Evolutionary conservation across 1,140 invertebrate genomes (phyloP).

Genomic region (Melitaea cinxia): DNA sequence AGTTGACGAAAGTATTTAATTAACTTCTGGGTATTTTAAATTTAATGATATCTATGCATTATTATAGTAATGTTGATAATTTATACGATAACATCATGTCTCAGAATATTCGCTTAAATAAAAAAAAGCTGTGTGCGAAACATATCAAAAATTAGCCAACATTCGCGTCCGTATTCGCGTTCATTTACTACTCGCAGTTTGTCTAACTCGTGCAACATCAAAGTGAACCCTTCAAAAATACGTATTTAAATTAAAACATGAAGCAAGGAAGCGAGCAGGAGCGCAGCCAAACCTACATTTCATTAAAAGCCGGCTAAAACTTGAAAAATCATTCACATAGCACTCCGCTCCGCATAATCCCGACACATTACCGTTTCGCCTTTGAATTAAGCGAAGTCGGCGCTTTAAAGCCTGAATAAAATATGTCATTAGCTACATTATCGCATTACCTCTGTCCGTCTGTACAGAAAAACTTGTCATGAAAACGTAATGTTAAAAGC

Average conservation of each 20-base stretch:
- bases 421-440: conserved; percentile 72
- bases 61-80: too few relatives aligned
- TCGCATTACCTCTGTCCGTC: conserved; percentile 54
- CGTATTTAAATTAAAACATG: conserved; percentile 41
- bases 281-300: conserved; percentile 42
- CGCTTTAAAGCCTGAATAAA: conserved; percentile 65
- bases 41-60: too few relatives aligned
- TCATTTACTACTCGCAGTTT: conserved; percentile 32
- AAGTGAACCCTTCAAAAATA: conserved; percentile 42
- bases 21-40: too few relatives aligned
- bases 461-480: conserved; percentile 63
- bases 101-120: not conserved
- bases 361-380: conserved; percentile 50
- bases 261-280: conserved; percentile 33
- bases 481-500: conserved; percentile 72
- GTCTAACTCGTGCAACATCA: conserved; percentile 39
- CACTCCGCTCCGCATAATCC: conserved; percentile 47
- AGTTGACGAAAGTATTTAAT: too few relatives aligned
- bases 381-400: conserved; percentile 47
- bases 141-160: conserved; percentile 27
- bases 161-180: conserved; percentile 28
- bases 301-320: conserved; percentile 42
- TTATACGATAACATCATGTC: not conserved
- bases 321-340: conserved; percentile 52
- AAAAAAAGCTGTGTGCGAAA: not conserved